phyloP scores from a whole-genome alignment of 1,140 invertebrate genomes.

The Probaryconus sp. region DNA sequence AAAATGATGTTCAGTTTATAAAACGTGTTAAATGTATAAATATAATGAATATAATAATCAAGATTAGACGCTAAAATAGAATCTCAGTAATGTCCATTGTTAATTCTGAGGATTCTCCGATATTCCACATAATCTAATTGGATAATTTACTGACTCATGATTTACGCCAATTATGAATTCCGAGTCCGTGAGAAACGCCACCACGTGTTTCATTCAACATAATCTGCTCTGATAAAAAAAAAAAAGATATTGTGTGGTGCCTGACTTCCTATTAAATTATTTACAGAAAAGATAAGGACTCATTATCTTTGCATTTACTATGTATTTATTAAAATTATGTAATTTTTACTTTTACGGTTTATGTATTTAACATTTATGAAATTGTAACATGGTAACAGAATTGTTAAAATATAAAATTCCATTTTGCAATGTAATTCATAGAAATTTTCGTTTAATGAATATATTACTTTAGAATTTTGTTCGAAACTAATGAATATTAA shows the following conservation, averaged over 20 bases:
- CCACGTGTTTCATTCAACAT: constrained; percentile 8
- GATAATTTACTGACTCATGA: constrained; percentile 17
- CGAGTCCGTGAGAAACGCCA: constrained; percentile 18
- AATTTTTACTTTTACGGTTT: constrained; percentile 50
- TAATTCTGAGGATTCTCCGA: constrained; percentile 1
- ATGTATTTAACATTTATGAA: too few species aligned
- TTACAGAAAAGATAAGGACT: constrained; percentile 23
- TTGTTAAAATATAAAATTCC: too few species aligned
- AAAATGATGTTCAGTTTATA: too few species aligned
- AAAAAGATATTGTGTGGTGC: background rate
- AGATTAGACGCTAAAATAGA: too few species aligned
- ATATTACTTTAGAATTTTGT: too few species aligned
- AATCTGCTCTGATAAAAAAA: constrained; percentile 29
- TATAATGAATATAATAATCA: background rate
- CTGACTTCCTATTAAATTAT: constrained; percentile 22
- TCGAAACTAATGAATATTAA: too few species aligned
- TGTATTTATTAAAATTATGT: constrained; percentile 1
- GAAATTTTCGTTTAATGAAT: too few species aligned
- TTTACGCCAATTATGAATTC: background rate
- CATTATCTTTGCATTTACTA: constrained; percentile 14
- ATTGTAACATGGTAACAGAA: too few species aligned
- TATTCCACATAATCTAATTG: constrained; percentile 10
- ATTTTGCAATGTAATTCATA: too few species aligned
- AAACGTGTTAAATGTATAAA: background rate
- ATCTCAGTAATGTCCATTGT: constrained; percentile 22